These are phyloP conservation scores for Grapholita molesta DNA, from an alignment of 1,140 invertebrate genomes.

Conservation along the genomic window DNA sequence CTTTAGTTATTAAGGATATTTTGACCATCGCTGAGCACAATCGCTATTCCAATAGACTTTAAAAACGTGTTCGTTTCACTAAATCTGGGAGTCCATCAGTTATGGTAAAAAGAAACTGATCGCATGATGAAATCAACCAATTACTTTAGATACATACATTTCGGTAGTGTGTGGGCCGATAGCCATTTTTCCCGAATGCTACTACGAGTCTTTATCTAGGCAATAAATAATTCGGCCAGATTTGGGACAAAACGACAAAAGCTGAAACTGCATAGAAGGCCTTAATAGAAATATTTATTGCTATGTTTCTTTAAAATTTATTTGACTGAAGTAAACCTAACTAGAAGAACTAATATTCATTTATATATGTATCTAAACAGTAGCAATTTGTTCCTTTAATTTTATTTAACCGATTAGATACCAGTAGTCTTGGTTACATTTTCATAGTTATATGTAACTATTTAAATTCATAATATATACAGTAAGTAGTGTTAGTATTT, in stretches of 20 bases:
- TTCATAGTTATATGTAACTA: too few species aligned
- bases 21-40: too few species aligned
- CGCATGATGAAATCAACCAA: constrained; percentile 14
- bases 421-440: too few species aligned
- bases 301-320: background rate
- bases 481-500: too few species aligned
- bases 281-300: background rate
- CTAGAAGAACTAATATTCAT: too few species aligned
- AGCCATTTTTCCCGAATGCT: background rate
- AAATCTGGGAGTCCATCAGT: background rate
- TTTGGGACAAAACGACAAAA: background rate
- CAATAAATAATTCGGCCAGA: constrained; percentile 8
- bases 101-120: background rate
- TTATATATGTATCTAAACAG: too few species aligned
- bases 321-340: too few species aligned
- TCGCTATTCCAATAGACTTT: background rate
- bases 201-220: background rate
- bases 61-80: background rate
- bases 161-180: constrained; percentile 13
- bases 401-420: too few species aligned
- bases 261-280: background rate
- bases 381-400: too few species aligned
- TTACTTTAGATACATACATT: constrained; percentile 19
- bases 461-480: too few species aligned
- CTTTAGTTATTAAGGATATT: background rate